phyloP scores from a whole-genome alignment of 2,113 vertebrate genomes.

The Sinosuthora webbiana region DNA sequence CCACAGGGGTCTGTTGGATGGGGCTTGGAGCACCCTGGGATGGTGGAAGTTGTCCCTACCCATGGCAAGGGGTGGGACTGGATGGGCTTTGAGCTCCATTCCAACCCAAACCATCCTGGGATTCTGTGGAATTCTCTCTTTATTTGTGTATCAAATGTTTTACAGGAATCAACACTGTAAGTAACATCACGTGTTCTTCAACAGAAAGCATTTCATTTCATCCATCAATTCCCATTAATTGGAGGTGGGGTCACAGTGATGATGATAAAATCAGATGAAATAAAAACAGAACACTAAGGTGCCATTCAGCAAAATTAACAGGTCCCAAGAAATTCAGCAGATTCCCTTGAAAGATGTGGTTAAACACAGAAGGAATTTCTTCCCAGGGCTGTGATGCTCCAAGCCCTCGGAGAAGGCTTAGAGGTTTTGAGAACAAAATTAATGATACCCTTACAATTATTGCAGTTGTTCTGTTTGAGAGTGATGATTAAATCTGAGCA shows the following conservation, averaged over 20 bases:
- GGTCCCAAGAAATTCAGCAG: background rate
- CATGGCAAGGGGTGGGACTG: background rate
- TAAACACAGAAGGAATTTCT: background rate
- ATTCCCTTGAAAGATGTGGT: background rate
- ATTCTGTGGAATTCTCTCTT: background rate
- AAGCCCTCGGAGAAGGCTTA: background rate
- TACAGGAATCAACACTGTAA: accelerated
- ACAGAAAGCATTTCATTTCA: background rate
- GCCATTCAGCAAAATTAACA: background rate
- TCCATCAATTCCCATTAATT: background rate
- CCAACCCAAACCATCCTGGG: background rate
- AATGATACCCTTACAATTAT: background rate
- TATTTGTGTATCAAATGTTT: background rate
- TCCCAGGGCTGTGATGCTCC: background rate
- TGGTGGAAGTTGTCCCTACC: background rate
- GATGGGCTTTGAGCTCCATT: background rate
- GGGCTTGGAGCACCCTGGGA: background rate
- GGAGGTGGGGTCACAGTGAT: background rate
- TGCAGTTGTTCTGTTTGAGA: background rate
- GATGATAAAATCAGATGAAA: background rate
- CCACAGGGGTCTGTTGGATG: background rate
- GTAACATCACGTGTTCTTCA: background rate
- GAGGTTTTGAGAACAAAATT: background rate
- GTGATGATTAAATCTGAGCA: background rate
- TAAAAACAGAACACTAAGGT: accelerated